These are phyloP conservation scores for Andrena minutula DNA, from an alignment of 2,888 invertebrate species.

Conservation along the genomic window DNA sequence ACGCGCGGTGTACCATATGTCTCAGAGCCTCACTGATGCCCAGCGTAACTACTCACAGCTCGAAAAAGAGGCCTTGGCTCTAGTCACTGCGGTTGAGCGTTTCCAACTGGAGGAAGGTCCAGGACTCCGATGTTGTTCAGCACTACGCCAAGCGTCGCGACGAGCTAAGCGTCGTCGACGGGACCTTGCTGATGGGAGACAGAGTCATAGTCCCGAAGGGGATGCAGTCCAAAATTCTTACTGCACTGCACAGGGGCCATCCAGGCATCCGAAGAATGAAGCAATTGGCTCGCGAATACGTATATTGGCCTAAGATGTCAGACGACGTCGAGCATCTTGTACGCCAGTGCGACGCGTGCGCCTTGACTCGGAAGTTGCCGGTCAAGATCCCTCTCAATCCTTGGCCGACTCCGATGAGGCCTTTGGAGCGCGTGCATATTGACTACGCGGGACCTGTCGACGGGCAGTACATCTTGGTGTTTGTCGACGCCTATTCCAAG, in stretches of 20 bases:
- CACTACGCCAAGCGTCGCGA: not conserved
- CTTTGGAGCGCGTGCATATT: not conserved
- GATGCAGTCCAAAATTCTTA: not conserved
- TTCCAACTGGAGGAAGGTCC: not conserved
- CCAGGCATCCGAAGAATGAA: not conserved
- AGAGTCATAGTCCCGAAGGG: not conserved
- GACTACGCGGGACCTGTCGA: not conserved
- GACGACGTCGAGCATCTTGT: not conserved
- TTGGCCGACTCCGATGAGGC: not conserved
- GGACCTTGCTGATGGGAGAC: not conserved
- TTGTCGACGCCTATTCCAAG: slow-evolving; percentile 1
- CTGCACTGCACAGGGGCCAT: not conserved
- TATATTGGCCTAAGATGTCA: slow-evolving; percentile 1
- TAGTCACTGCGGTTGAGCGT: not conserved
- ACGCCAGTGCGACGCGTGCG: not conserved
- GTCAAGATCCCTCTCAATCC: not conserved
- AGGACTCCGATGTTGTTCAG: not conserved
- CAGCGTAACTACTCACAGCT: not conserved
- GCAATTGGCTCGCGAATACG: not conserved
- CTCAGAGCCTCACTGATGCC: not conserved
- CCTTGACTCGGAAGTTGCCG: not conserved
- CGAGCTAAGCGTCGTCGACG: not conserved
- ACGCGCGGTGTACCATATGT: slow-evolving; percentile 5
- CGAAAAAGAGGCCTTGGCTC: slow-evolving; percentile 4
- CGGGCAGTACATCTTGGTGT: not conserved